phyloP scores from a whole-genome alignment of 2,797 vertebrate species.

The Rhynchotus rufescens region DNA sequence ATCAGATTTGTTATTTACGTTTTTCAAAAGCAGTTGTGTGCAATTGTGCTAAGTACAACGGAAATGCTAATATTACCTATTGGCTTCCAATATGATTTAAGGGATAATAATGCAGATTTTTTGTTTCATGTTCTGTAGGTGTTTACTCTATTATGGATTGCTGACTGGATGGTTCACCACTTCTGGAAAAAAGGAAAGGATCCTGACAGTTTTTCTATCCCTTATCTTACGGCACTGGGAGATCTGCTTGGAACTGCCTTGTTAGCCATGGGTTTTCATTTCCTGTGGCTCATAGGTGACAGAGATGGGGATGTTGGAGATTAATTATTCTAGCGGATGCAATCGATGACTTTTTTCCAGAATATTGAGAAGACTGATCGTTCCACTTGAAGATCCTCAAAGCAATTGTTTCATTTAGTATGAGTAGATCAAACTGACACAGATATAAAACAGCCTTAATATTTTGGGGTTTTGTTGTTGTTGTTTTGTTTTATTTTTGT shows the following conservation, averaged over 20 bases:
- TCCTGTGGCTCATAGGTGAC: conserved; percentile 96
- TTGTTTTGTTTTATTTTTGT: conserved; percentile 47
- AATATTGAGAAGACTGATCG: neutral
- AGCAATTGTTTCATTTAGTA: conserved; percentile 13
- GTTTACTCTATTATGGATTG: conserved; percentile 89
- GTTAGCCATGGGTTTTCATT: conserved; percentile 93
- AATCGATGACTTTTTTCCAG: neutral
- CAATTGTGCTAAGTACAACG: neutral
- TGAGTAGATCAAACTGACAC: conserved; percentile 23
- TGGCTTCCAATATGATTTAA: neutral
- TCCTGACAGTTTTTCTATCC: conserved; percentile 97
- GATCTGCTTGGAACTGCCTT: conserved; percentile 95
- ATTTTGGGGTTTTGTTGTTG: neutral
- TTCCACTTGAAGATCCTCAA: conserved; percentile 35
- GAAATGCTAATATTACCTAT: neutral
- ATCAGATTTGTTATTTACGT: neutral
- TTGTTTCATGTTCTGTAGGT: conserved; percentile 82
- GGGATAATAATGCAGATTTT: neutral
- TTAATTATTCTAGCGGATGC: conserved; percentile 67
- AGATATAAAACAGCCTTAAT: conserved; percentile 74
- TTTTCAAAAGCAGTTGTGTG: neutral
- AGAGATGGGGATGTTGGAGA: conserved; percentile 96
- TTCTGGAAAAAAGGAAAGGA: conserved; percentile 98
- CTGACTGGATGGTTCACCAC: conserved; percentile 97
- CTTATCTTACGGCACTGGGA: conserved; percentile 94